Evolutionary conservation across 1,140 invertebrate genomes (phyloP), one percentile per base, ranked within the genome.

Genomic region (Panagrolaimus sp.): DNA sequence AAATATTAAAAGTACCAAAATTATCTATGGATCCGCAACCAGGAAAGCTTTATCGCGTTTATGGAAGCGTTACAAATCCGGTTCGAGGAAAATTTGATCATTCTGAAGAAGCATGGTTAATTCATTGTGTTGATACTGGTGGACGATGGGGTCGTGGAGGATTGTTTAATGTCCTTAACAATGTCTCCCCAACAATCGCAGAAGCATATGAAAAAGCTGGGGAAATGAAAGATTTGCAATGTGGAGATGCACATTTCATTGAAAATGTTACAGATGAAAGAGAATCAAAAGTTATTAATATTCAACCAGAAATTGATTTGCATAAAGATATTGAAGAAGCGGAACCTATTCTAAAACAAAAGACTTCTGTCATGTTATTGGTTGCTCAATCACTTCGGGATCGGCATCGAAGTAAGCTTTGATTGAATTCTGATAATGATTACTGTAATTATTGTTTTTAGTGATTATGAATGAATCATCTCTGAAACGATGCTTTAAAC

Each of bases 61-160:
- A 26, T 32, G 71, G 71, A n/a, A 65, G 69, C 62, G 47, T 72
- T 12, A 72, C 71, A 14, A 47, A 73, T 17, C 71, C 71, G 6
- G 15, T 72, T n/a, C 46, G 71, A 9, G 69, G 48, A 12, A n/a
- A 38, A 38, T 45, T 10, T 4, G 71, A 72, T 24, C 10, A 24
- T 15, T 24, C 47, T 24, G n/a, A 17, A 14, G 26, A 72, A 14
- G 71, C 71, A 2, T 24, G 72, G 28, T 45, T 72, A 7, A n/a
- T 72, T n/a, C 72, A 72, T 32, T 17, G 70, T 26, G 69, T 72
- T 24, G 71, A 72, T 46, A 65, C 58, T 44, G 44, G 21, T 26
- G 71, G 71, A 17, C 63, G 43, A 12, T 72, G 67, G n/a, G 71
- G 71, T n/a, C 28, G 12, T 71, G 71, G 71, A 15, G 71, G 71